Evolutionary conservation across 2,888 invertebrate genomes (phyloP), one percentile per base, ranked within the genome.

Genomic region (Lasioglossum oenotherae): DNA sequence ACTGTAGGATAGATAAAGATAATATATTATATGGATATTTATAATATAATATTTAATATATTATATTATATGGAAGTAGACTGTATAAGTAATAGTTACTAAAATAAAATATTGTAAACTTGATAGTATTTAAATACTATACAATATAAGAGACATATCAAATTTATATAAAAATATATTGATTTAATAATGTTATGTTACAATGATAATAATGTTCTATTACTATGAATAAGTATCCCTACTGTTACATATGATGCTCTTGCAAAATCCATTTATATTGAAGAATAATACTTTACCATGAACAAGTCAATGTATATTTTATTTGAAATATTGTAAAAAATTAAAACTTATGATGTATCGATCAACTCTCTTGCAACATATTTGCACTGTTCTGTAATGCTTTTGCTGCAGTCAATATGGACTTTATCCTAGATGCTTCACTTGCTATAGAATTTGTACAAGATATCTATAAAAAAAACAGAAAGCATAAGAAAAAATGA

Each of bases 331-430:
- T 74, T 14, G 38, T 76, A 44, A 38, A 38, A 57, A n/a, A 78
- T 72, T 53, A 23, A 60, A 77, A 77, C 85, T 85, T 87, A 90
- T 90, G 88, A 53, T 31, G 46, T 27, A 78, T 35, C 35, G 73
- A 35, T 27, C 19, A 85, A n/a, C 82, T 73, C 2, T 88, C 79
- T 19, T 86, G 80, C 8, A 93, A 80, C 27, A 86, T 27, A 5
- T 88, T 79, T 60, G 85, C 71, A 78, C 89, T 90, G 31, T 88
- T 80, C 41, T 88, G 88, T 23, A 93, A 80, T 16, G 87, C 88
- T 78, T 92, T 85, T 27, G 89, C 64, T 53, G 91, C 88, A 1
- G 85, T 78, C 23, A 92, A 75, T 35, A 82, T 71, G 0, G 85
- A 89, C 46, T 89, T 91, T 78, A 86, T 86, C 41, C 79, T 89